phyloP scores from a whole-genome alignment of 2,888 invertebrate genomes.

The Nesidiocoris tenuis region DNA sequence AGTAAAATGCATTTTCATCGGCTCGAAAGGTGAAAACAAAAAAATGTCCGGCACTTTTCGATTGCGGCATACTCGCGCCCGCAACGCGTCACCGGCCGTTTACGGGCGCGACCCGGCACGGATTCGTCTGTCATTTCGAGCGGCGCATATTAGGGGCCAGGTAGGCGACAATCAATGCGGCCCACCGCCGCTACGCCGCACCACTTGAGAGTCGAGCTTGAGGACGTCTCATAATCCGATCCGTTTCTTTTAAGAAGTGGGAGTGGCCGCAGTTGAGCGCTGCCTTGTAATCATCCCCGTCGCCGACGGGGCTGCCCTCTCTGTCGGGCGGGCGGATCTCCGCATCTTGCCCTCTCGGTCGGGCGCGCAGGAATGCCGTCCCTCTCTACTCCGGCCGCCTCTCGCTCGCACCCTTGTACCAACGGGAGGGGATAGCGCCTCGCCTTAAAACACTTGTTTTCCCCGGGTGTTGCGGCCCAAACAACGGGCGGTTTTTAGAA shows the following conservation, averaged over 20 bases:
- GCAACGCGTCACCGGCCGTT: too few species aligned
- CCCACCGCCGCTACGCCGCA: too few species aligned
- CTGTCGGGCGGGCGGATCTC: not conserved
- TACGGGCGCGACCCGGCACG: too few species aligned
- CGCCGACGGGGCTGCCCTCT: not conserved
- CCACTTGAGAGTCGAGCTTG: too few species aligned
- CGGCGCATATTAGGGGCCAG: too few species aligned
- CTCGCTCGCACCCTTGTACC: not conserved
- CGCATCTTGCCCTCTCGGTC: not conserved
- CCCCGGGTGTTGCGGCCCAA: not conserved
- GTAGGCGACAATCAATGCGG: not conserved
- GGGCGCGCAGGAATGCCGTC: slow-evolving; percentile 4
- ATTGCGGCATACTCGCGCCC: too few species aligned
- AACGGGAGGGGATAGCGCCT: not conserved
- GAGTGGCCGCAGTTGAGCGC: slow-evolving; percentile 2
- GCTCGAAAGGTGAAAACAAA: too few species aligned
- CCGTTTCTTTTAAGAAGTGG: slow-evolving; percentile 23
- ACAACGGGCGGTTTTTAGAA: not conserved
- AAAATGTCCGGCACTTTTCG: too few species aligned
- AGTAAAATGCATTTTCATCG: too few species aligned
- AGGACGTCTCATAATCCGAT: not conserved
- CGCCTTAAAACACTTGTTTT: slow-evolving; percentile 32
- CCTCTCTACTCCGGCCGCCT: not conserved
- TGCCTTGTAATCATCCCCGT: slow-evolving; percentile 23
- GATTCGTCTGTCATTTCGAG: too few species aligned